Base-by-base conservation (phyloP, 2,888 invertebrate genomes). In the Pristionchus exspectatus region DNA sequence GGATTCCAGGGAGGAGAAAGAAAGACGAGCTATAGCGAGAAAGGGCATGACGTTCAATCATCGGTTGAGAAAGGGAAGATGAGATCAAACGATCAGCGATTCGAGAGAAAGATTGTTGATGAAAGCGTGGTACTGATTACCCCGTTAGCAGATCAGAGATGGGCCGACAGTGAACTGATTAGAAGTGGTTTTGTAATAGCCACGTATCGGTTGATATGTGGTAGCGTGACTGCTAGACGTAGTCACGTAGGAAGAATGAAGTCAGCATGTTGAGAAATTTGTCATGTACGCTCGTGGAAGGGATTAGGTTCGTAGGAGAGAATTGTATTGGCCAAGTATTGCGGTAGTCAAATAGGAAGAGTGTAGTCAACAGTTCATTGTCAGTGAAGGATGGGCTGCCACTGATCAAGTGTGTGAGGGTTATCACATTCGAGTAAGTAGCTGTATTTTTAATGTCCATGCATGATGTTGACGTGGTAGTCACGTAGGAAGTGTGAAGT, bases 31-130 rank as follows among this genome's bases (percentile, higher is more conserved):
- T 81, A 85, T 85, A 85, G 38, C 59, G 77, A 77, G 77, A 59
- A 85, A 85, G 84, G 84, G 84, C 84, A 85, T 85, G 84, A 85
- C 84, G 84, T 85, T 85, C 84, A 30, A 21, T 59, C 24, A 38
- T 59, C 24, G 59, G 33, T 10, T 63, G 63, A 24, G 63, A 10
- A 81, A 50, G n/a, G 2, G 33, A 27, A 18, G 84, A 83, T 54
- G n/a, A 74, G 74, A 74, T 74, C 74, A 74, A 74, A 74, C 38
- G 38, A 38, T 74, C 21, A 38, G 7, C 21, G 24, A 74, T 38
- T 33, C 30, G 38, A 38, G 74, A 5, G 74, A 38, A 38, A 38
- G 38, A 38, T 2, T 3, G 38, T 5, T 38, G 38, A 33, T 33
- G 21, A 21, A 30, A 74, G 38, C 21, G 30, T 69, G 69, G 69